phyloP scores from a whole-genome alignment of 1,140 invertebrate species.

The Drosophila yakuba region DNA sequence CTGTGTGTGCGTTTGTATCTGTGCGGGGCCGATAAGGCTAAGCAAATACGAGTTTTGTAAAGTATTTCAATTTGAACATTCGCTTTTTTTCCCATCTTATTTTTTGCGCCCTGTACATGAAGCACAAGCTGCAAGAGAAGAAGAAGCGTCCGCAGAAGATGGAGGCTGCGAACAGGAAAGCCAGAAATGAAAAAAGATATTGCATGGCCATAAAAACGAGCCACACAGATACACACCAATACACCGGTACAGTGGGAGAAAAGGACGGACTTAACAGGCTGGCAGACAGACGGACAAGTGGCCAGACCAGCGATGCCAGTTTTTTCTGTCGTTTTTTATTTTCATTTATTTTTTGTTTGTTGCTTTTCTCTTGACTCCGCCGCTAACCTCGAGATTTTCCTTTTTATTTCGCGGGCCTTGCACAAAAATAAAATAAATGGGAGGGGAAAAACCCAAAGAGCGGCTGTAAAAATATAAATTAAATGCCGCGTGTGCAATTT shows the following conservation, averaged over 20 bases:
- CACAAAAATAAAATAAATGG: constrained; percentile 25
- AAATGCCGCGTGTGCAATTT: constrained; percentile 34
- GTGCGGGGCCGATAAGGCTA: constrained; percentile 59
- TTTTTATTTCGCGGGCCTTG: constrained; percentile 52
- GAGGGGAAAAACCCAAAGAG: constrained; percentile 4
- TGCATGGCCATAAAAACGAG: constrained; percentile 66
- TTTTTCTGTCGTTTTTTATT: constrained; percentile 41
- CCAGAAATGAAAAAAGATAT: constrained; percentile 66
- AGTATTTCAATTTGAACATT: constrained; percentile 75
- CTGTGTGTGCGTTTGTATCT: constrained; percentile 24
- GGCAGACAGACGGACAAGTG: constrained; percentile 61
- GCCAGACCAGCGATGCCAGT: constrained; percentile 67
- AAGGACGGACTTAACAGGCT: constrained; percentile 58
- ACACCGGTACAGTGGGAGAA: constrained; percentile 33
- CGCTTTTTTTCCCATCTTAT: constrained; percentile 56
- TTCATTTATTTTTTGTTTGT: constrained; percentile 25
- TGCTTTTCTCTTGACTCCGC: constrained; percentile 14
- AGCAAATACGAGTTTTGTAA: constrained; percentile 79
- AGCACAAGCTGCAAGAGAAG: constrained; percentile 31
- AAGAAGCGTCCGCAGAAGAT: constrained; percentile 24
- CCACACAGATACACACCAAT: constrained; percentile 44
- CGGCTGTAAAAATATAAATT: constrained; percentile 1
- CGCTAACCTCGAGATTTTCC: constrained; percentile 47
- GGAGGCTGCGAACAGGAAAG: constrained; percentile 51
- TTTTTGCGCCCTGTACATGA: constrained; percentile 57